phyloP scores from a whole-genome alignment of 1,140 invertebrate genomes.

The Pygmarrhopalites habei region DNA sequence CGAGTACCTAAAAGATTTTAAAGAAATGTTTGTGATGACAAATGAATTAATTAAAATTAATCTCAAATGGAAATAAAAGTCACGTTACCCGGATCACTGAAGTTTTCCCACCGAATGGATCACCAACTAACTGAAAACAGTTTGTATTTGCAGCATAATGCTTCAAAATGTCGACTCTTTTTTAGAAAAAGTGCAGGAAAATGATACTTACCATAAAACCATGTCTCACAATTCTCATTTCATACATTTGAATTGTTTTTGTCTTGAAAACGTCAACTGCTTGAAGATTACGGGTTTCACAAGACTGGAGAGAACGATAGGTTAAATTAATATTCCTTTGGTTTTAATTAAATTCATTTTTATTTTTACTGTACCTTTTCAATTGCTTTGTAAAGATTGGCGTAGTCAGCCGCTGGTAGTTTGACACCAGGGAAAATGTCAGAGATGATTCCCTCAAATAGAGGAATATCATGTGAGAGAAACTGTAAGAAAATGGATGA shows the following conservation, averaged over 20 bases:
- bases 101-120: constrained; percentile 66
- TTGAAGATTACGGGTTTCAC: constrained; percentile 61
- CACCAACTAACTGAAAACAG: constrained; percentile 54
- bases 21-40: constrained; percentile 11
- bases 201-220: constrained; percentile 60
- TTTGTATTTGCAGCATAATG: too few relatives aligned
- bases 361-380: constrained; percentile 38
- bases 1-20: constrained; percentile 55
- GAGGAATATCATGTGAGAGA: constrained; percentile 73
- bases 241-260: constrained; percentile 69
- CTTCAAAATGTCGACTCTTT: too few relatives aligned
- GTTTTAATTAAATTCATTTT: too few relatives aligned
- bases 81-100: constrained; percentile 41
- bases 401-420: constrained; percentile 67
- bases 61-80: not conserved
- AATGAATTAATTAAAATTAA: constrained; percentile 1
- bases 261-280: constrained; percentile 58
- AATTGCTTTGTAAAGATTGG: constrained; percentile 53
- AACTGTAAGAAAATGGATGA: too few relatives aligned
- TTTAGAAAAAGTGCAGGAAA: too few relatives aligned
- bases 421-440: constrained; percentile 79
- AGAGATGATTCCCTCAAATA: constrained; percentile 84
- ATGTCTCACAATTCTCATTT: constrained; percentile 78
- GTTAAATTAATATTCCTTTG: too few relatives aligned
- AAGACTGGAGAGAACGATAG: constrained; percentile 42